Percentiles rank a stretch among this genome's conserved stretches.
Evolutionary conservation across 2,113 vertebrate species (phyloP).

Genomic region (Oreotragus oreotragus): DNA sequence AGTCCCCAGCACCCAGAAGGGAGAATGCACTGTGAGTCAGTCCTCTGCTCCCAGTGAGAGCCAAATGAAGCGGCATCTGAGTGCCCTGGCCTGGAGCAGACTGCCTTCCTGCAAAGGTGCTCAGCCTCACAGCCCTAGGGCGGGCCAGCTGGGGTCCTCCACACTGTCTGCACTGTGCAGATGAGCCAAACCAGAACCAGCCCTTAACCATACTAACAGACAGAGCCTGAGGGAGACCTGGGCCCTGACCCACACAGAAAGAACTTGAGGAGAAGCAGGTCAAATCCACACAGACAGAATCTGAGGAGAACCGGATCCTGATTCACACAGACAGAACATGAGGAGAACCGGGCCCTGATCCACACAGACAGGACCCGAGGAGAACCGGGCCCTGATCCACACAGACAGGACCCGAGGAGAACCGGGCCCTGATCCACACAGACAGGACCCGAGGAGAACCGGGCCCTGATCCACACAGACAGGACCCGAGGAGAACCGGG

Average conservation of each 20-base stretch:
- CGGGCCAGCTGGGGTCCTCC: not conserved
- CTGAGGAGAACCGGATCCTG: rapidly evolving
- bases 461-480: not conserved
- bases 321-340: not conserved
- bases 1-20: not conserved
- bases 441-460: rapidly evolving
- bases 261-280: not conserved
- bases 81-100: not conserved
- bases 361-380: not conserved
- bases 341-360: not conserved
- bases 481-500: rapidly evolving
- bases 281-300: not conserved
- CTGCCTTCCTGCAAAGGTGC: not conserved
- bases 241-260: not conserved
- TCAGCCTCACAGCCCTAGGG: not conserved
- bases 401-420: not conserved
- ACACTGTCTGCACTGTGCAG: not conserved
- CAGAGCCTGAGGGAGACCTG: not conserved
- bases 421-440: not conserved
- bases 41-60: not conserved
- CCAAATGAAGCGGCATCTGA: not conserved
- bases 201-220: not conserved
- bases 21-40: not conserved
- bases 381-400: not conserved
- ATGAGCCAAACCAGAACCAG: not conserved